Base-by-base conservation (phyloP, 1,140 invertebrate species). In the Pantala flavescens region DNA sequence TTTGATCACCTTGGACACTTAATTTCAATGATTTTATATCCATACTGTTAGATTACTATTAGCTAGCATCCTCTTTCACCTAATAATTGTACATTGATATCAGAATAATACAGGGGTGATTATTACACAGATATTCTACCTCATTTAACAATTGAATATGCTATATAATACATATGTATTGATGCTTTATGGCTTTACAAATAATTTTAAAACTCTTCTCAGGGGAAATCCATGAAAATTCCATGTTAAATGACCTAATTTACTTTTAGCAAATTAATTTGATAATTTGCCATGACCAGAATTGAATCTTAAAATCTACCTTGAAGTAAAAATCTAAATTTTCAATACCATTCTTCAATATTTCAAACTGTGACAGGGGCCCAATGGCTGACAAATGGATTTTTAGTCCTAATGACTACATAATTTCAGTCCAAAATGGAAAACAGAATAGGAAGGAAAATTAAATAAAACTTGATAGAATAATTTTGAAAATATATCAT, bases 21-120 rank as follows among this genome's bases (percentile, higher is more conserved):
- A 63, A 21, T 63, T 63, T 16, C 49, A 63, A 63, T 63, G 49
- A 63, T 63, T 63, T 63, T 63, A 63, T 63, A 63, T 63, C n/a
- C 49, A 63, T 63, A 63, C 49, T 19, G 49, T 63, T 63, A 63
- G 49, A 63, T 21, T 7, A 63, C 49, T 63, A 63, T 16, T 63
- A 63, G 49, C 49, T 63, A 63, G 49, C 49, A 7, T 63, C 49
- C 14, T 21, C 49, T 63, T 63, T 63, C 28, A 21, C 49, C 49
- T 63, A 63, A 63, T 63, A 63, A 63, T 63, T 63, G 49, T 63
- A 63, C 49, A 63, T 63, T 63, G 49, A 63, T 63, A 63, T 63
- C 49, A 63, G 49, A 63, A 63, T 63, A 63, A 63, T 63, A 63
- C 49, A 63, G 49, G 49, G 28, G 49, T 21, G n/a, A 63, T 63